Evolutionary conservation across 2,113 vertebrate species (phyloP).

Genomic region (Semnopithecus entellus): DNA sequence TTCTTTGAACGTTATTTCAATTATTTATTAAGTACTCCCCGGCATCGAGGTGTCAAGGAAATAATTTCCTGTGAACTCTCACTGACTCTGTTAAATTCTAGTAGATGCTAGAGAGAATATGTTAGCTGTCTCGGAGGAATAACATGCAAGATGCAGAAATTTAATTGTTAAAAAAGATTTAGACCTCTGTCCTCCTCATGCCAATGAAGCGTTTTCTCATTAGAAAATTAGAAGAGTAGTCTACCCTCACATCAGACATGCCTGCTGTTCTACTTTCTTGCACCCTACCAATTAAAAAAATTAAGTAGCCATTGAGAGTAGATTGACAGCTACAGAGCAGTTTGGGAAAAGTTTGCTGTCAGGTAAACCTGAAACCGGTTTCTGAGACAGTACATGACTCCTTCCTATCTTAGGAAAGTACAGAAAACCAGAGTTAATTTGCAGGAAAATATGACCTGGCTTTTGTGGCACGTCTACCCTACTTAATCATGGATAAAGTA

Average conservation of each 20-base stretch:
- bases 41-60: neutral
- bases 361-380: neutral
- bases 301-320: neutral
- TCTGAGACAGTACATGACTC: neutral
- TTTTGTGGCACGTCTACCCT: neutral
- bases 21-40: slow-evolving; percentile 31
- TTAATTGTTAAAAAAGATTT: slow-evolving; percentile 1
- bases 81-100: neutral
- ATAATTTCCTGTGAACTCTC: neutral
- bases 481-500: neutral
- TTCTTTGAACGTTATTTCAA: neutral
- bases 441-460: neutral
- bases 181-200: neutral
- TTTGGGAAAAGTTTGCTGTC: neutral
- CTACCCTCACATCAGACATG: neutral
- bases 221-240: neutral
- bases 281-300: neutral
- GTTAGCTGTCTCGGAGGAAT: neutral
- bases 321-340: neutral
- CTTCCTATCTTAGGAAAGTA: neutral
- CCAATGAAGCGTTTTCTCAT: neutral
- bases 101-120: neutral
- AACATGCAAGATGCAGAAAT: neutral
- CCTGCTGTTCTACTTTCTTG: neutral
- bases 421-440: neutral